Evolutionary conservation across 2,888 invertebrate species (phyloP).

Genomic region (Ditylenchus weischeri): DNA sequence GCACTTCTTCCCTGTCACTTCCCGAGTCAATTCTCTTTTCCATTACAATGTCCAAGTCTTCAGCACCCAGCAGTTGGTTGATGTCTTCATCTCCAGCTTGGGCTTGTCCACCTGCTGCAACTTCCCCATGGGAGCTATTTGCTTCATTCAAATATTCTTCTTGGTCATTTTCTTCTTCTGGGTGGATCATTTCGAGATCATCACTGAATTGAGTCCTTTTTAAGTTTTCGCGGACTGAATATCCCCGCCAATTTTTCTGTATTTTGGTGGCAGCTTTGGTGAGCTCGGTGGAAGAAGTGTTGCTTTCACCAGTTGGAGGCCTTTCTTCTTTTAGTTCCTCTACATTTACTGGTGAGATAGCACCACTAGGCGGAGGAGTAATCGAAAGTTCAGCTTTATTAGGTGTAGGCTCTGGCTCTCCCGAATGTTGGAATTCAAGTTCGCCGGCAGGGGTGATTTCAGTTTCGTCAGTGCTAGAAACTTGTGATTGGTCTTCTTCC

Average conservation of each 20-base stretch:
- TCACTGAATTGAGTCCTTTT: constrained; percentile 22
- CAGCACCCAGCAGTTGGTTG: neutral
- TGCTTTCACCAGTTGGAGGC: too few relatives aligned
- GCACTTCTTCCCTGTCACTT: constrained; percentile 5
- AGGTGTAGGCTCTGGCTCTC: too few relatives aligned
- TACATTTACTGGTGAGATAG: too few relatives aligned
- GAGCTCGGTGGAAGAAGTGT: too few relatives aligned
- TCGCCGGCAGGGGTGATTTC: too few relatives aligned
- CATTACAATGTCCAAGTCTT: neutral
- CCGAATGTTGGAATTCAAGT: too few relatives aligned
- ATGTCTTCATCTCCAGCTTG: neutral
- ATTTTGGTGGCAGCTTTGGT: constrained; percentile 25
- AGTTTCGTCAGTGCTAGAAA: too few relatives aligned
- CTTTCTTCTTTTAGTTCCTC: neutral
- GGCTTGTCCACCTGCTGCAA: neutral
- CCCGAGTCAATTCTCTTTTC: neutral
- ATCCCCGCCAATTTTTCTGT: constrained; percentile 29
- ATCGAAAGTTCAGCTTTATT: too few relatives aligned
- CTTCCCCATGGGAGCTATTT: neutral
- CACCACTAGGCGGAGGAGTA: too few relatives aligned
- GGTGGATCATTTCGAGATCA: constrained; percentile 10
- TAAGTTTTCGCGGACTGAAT: constrained; percentile 19
- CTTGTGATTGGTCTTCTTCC: too few relatives aligned
- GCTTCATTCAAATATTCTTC: constrained; percentile 13
- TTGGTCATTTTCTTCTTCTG: constrained; percentile 13